Conservation (phyloP, 1,140 invertebrate species). For the Formica selysi region DNA sequence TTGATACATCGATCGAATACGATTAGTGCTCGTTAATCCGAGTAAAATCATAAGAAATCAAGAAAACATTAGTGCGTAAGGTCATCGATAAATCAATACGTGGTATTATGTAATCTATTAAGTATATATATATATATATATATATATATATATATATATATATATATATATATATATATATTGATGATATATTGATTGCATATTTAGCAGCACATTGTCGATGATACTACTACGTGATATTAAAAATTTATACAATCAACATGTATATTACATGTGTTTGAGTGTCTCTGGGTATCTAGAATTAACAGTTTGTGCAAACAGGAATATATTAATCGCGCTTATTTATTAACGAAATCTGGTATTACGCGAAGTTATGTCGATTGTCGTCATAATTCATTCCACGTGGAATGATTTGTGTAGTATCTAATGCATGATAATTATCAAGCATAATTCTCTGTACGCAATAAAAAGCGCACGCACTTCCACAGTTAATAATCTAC, state of each 20-base stretch:
- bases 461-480: conserved; percentile 34
- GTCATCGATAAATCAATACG: conserved; percentile 58
- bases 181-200: conserved; percentile 43
- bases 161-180: background rate
- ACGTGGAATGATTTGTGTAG: conserved; percentile 27
- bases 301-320: conserved; percentile 44
- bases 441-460: background rate
- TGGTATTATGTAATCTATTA: conserved; percentile 54
- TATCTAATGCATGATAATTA: conserved; percentile 51
- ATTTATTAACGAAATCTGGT: conserved; percentile 37
- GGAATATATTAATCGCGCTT: conserved; percentile 46
- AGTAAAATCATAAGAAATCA: conserved; percentile 3
- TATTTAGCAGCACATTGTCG: conserved; percentile 41
- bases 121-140: background rate
- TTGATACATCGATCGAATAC: background rate
- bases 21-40: background rate
- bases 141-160: background rate
- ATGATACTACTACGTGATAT: conserved; percentile 40
- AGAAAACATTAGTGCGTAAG: conserved; percentile 61
- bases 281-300: background rate
- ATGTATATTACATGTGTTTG: background rate
- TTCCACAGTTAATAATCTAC: conserved; percentile 40
- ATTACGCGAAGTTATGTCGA: conserved; percentile 52
- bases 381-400: conserved; percentile 22
- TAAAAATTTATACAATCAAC: conserved; percentile 49